These are phyloP conservation scores for Nudaria mundana DNA, from an alignment of 2,888 invertebrate genomes.

Conservation along the genomic window DNA sequence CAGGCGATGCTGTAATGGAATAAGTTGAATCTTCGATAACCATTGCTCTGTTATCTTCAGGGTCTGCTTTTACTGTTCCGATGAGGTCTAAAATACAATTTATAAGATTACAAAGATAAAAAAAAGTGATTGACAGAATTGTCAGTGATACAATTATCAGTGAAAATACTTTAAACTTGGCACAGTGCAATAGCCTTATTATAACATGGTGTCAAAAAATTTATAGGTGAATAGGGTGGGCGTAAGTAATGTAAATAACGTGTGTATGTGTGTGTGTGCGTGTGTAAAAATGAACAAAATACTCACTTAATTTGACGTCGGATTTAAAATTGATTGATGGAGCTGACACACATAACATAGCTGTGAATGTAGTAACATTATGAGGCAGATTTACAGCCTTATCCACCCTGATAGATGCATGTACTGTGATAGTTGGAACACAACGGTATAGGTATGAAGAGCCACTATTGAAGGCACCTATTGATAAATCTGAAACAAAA, in stretches of 20 bases:
- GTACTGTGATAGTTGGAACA: slow-evolving; percentile 58
- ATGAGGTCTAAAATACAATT: slow-evolving; percentile 47
- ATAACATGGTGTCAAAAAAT: no score
- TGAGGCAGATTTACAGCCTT: slow-evolving; percentile 60
- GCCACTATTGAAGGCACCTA: slow-evolving; percentile 82
- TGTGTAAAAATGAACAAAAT: no score
- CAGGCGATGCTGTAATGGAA: slow-evolving; percentile 43
- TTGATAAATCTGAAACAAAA: slow-evolving; percentile 76
- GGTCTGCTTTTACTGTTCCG: slow-evolving; percentile 54
- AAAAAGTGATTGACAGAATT: neutral
- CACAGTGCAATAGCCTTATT: no score
- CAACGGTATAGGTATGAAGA: slow-evolving; percentile 78
- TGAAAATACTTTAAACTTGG: no score
- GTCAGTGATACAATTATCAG: no score
- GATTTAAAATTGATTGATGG: slow-evolving; percentile 42
- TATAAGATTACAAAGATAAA: neutral
- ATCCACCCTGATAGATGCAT: slow-evolving; percentile 51
- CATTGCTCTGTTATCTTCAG: slow-evolving; percentile 52
- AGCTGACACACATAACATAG: slow-evolving; percentile 57
- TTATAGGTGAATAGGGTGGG: no score
- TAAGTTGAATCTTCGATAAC: slow-evolving; percentile 51
- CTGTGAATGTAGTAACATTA: slow-evolving; percentile 60
- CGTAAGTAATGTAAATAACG: no score
- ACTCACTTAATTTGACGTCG: slow-evolving; percentile 50
- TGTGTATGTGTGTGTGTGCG: no score